Evolutionary conservation across 2,113 vertebrate species (phyloP), one percentile per base, ranked within the genome.

Genomic region (Amphiprion percula): DNA sequence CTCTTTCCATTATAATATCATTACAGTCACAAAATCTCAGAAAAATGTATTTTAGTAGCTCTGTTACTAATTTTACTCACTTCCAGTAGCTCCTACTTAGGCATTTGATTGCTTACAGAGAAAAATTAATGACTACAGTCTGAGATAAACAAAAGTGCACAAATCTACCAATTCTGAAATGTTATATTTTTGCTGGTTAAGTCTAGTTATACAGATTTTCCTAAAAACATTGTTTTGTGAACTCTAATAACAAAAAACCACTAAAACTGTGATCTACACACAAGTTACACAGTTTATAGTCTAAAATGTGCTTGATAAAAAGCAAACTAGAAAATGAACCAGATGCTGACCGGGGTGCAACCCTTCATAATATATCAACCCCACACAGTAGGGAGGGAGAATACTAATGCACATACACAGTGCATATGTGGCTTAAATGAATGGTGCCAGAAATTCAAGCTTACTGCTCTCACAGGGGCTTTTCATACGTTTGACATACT

Each of bases 321-420:
- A 82, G 60, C 5, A 7, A 39, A 56, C 19, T n/a, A 26, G 61
- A 61, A 68, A 66, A 28, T 3, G 5, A 49, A 59, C 26, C 28
- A 37, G 61, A 52, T 1, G 10, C 54, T 53, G 54, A 37, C 55
- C 52, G 23, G 10, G 53, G 26, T 39, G 28, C 21, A 24, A 23
- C 17, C 16, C 24, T 59, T 73, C 30, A 21, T 53, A 0, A 16
- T 64, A 56, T n/a, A 70, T 74, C 17, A 64, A 62, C 78, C 78
- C 56, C 75, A 78, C 60, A 74, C 26, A 58, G 65, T 37, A 75
- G 71, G 64, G 59, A 75, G 54, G 67, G 59, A 64, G 44, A 55
- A 47, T 28, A 58, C 14, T 66, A 28, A 54, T 9, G 19, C 4
- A 37, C 72, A 61, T 55, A 65, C 16, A 61, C 24, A 41, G 15